Evolutionary conservation across 2,113 vertebrate genomes (phyloP).

Genomic region (Silurus asotus): DNA sequence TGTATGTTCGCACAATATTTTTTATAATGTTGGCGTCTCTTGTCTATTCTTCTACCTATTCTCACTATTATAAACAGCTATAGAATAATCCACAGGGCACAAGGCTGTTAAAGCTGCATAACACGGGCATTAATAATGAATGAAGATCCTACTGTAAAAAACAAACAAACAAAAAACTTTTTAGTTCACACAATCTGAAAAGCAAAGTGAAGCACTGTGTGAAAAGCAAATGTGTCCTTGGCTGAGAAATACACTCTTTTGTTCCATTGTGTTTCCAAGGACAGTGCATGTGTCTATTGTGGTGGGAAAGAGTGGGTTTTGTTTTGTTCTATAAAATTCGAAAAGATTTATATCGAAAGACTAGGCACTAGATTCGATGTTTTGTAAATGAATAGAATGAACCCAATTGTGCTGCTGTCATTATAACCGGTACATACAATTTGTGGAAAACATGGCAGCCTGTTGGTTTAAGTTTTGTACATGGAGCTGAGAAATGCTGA

Average conservation of each 20-base stretch:
- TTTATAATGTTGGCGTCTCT: background rate
- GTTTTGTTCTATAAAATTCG: background rate
- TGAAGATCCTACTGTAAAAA: background rate
- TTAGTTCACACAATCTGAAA: conserved; percentile 15
- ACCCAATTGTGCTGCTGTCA: background rate
- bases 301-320: background rate
- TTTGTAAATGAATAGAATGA: background rate
- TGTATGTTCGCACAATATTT: background rate
- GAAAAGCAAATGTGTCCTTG: background rate
- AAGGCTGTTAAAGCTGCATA: background rate
- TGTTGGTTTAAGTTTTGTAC: background rate
- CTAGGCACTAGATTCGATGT: background rate
- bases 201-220: background rate
- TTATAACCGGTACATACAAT: background rate
- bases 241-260: background rate
- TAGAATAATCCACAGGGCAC: conserved; percentile 3
- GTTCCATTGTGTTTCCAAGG: conserved; percentile 3
- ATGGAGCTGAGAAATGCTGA: background rate
- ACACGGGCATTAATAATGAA: background rate
- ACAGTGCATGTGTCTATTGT: background rate
- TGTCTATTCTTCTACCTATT: background rate
- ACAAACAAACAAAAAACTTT: background rate
- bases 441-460: background rate
- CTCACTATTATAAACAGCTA: background rate
- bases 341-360: background rate